Evolutionary conservation across 2,113 vertebrate genomes (phyloP).

Genomic region (Cryptotis parvus): DNA sequence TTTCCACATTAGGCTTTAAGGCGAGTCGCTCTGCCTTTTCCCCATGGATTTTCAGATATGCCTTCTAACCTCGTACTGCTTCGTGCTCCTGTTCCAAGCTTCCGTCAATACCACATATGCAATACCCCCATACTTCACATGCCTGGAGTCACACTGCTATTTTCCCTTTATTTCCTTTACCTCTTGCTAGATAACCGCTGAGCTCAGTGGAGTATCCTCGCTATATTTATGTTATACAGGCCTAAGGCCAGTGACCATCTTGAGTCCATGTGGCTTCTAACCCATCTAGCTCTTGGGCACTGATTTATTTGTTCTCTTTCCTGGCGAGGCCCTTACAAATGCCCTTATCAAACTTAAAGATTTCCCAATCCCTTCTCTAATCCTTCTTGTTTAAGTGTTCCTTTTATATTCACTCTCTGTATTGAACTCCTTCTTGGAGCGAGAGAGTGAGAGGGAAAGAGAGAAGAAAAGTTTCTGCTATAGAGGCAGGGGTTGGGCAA

Average conservation of each 20-base stretch:
- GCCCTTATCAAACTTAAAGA: too few relatives aligned
- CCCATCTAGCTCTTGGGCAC: background rate
- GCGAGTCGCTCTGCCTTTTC: background rate
- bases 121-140: background rate
- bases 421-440: too few relatives aligned
- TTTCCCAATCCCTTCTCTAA: too few relatives aligned
- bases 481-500: too few relatives aligned
- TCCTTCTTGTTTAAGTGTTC: too few relatives aligned
- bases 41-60: too few relatives aligned
- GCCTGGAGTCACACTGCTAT: fast-evolving
- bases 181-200: background rate
- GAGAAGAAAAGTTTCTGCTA: too few relatives aligned
- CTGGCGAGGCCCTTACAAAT: too few relatives aligned
- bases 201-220: background rate
- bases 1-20: background rate
- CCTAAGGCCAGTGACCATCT: background rate
- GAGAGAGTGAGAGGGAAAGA: too few relatives aligned
- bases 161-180: background rate
- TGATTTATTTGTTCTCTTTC: background rate
- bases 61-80: background rate
- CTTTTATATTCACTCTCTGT: too few relatives aligned
- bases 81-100: background rate
- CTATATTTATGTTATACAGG: background rate
- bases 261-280: background rate
- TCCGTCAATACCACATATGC: background rate